Conservation (phyloP, 2,888 invertebrate genomes). For the Cylindroiulus punctatus region DNA sequence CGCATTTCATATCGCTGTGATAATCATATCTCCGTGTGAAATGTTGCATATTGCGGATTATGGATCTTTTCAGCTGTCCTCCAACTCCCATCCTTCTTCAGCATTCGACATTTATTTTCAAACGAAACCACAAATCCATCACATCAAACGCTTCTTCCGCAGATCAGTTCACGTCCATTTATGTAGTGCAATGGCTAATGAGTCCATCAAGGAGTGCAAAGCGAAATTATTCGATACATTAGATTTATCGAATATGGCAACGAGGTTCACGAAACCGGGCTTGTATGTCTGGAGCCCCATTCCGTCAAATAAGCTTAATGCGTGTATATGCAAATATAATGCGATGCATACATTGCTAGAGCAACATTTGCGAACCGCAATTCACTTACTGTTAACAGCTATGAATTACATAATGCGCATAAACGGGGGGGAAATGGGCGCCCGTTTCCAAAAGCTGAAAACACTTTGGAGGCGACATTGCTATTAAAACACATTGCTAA, state of each 20-base stretch:
- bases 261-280: background rate
- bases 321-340: slow-evolving; percentile 27
- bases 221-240: background rate
- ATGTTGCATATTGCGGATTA: background rate
- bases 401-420: background rate
- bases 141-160: background rate
- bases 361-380: slow-evolving; percentile 22
- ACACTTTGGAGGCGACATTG: slow-evolving; percentile 15
- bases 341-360: slow-evolving; percentile 36
- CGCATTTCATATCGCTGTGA: background rate
- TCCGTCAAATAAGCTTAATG: slow-evolving; percentile 26
- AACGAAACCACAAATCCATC: background rate
- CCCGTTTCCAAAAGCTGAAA: background rate
- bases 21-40: background rate
- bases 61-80: background rate
- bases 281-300: background rate
- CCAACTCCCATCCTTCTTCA: background rate
- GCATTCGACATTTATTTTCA: background rate
- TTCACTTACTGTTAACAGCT: slow-evolving; percentile 46
- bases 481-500: background rate
- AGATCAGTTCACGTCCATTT: background rate
- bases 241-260: slow-evolving; percentile 45
- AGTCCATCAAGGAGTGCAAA: background rate
- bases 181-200: background rate
- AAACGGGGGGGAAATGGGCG: slow-evolving; percentile 2